These are phyloP conservation scores for Eublepharis macularius DNA, from an alignment of 2,113 vertebrate genomes.

Conservation along the genomic window DNA sequence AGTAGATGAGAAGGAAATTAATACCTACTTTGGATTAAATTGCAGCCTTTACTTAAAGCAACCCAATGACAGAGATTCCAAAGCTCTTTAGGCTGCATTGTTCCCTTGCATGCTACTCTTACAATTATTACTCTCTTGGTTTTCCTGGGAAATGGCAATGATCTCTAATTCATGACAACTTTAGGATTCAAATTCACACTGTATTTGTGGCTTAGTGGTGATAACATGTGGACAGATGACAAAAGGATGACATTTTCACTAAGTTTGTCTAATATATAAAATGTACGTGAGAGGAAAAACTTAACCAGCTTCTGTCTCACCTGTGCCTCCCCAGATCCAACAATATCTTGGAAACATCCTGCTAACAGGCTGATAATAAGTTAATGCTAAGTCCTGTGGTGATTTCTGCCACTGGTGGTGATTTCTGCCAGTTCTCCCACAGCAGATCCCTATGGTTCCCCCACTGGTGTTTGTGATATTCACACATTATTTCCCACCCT, in stretches of 20 bases:
- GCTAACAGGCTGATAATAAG: neutral
- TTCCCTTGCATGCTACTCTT: no score
- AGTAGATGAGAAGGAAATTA: no score
- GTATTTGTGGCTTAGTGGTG: conserved; percentile 14
- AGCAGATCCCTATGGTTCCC: no score
- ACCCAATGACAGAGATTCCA: no score
- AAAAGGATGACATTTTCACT: neutral
- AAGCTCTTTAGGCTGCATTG: no score
- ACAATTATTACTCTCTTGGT: no score
- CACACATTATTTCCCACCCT: no score
- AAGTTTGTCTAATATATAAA: conserved; percentile 23
- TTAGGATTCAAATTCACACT: conserved; percentile 6
- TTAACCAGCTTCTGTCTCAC: neutral
- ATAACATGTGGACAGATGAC: neutral
- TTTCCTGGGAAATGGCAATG: neutral
- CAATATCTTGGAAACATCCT: neutral
- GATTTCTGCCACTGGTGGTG: no score
- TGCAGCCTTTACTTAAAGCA: no score
- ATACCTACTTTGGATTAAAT: no score
- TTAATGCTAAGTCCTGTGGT: conserved; percentile 8
- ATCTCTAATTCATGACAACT: neutral
- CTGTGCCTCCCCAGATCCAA: neutral
- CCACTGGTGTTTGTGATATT: no score
- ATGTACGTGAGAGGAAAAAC: neutral
- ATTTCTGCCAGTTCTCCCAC: no score